Base-by-base conservation (phyloP, 2,797 vertebrate genomes). In the Odontamblyopus lacepedii region DNA sequence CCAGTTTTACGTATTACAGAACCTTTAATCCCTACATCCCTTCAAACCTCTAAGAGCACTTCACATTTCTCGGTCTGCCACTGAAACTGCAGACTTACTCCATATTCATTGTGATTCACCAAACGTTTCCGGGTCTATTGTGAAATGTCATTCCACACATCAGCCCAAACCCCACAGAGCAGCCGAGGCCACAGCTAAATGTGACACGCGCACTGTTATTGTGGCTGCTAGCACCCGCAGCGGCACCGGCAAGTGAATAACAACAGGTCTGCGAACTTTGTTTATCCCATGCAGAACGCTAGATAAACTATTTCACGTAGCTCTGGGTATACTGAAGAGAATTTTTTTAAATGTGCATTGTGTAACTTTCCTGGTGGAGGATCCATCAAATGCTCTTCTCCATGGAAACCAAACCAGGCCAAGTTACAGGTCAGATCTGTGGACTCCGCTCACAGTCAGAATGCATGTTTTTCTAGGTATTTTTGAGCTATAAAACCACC, bases 151-250 rank as follows among this genome's bases (percentile, higher is more conserved):
- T 35, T 63, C 76, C 82, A 62, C 18, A 30, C 57, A 62, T 77
- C 80, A 57, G 32, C 27, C 16, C 2, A 19, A 53, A 48, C 16
- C 50, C 63, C 44, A 26, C 76, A 55, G 67, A 78, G 69, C 64
- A 23, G 61, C 18, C 18, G 38, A 81, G 72, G 51, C 73, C 69
- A 75, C 57, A 82, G 70, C 70, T 38, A 60, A 71, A 78, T 57
- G 63, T 56, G 56, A 73, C 70, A 66, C 29, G 18, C 4, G 11
- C 29, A 26, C 55, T 35, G 63, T 78, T 72, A 75, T 30, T 83
- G 35, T 69, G 48, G 65, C 63, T 44, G 67, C 57, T 35, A 55
- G 29, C 51, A 71, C 9, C 32, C 32, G 65, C 27, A 73, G 48
- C n/a, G 50, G 41, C 51, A 62, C 27, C 69, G 64, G 60, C 19